Evolutionary conservation across 1,140 invertebrate species (phyloP), one percentile per base, ranked within the genome.

Genomic region (Papilio dardanus): DNA sequence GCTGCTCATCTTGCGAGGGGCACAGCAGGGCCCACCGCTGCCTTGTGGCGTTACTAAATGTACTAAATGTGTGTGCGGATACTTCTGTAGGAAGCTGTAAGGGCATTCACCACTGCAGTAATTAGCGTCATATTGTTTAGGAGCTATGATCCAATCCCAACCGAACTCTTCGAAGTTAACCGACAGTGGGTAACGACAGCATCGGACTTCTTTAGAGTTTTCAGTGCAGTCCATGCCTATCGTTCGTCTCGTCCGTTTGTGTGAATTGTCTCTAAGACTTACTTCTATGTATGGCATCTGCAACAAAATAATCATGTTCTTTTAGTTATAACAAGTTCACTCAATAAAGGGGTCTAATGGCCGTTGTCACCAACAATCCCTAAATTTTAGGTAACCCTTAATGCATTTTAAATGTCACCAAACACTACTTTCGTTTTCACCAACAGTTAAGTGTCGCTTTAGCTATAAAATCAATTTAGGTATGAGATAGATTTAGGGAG

Each of bases 121-220:
- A 94, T 98, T 98, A 19, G 99, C 99, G 85, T 99, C 96, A 93
- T 99, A 99, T 79, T 96, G 96, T 83, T 97, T 97, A 0, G 99
- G 99, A 0, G 98, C 98, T 40, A 99, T 98, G 83, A 99, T 98
- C 97, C 98, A 99, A 85, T 99, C 98, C 98, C 99, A 99, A 12
- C 98, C 98, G 86, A 99, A 98, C 79, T 98, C 97, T 81, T 97
- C 97, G 92, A 99, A 99, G 93, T 99, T 98, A 14, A 99, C 98
- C 12, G 97, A 97, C 19, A 99, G 94, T 1, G 97, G 97, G 89
- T 98, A 98, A 16, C 97, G 96, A 88, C 98, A 99, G 90, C 98
- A 98, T 28, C 97, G 95, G 4, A 95, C 95, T 84, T 98, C 97
- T 74, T 96, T 95, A 6, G 95, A 96, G 54, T 89, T 95, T 78